Conservation (phyloP, 2,797 vertebrate species). For the Gymnothorax reevesii region DNA sequence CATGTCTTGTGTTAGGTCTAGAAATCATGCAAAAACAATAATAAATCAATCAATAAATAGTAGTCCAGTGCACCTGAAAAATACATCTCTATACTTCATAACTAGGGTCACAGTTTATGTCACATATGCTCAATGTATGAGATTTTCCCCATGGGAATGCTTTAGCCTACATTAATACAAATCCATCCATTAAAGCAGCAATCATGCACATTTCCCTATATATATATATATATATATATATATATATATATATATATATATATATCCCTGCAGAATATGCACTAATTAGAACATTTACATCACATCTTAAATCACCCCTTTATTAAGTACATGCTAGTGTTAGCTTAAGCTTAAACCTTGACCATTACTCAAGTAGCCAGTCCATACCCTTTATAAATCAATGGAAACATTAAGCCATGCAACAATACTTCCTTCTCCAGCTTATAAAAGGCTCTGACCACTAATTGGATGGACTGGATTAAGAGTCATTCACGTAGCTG, state of each 20-base stretch:
- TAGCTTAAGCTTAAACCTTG: background rate
- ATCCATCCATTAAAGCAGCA: background rate
- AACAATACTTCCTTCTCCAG: slow-evolving; percentile 1
- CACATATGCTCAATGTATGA: no score
- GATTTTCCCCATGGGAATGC: background rate
- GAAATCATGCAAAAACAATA: no score
- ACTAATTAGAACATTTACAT: background rate
- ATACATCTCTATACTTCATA: no score
- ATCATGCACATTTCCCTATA: background rate
- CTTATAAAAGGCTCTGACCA: background rate
- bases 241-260: background rate
- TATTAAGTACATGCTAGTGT: background rate
- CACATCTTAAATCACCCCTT: background rate
- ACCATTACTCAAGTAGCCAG: background rate
- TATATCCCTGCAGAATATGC: no score
- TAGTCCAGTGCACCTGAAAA: no score
- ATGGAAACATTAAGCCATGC: slow-evolving; percentile 9
- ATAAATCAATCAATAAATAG: no score
- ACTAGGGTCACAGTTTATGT: no score
- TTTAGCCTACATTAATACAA: background rate
- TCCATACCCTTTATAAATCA: background rate
- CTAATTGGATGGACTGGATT: slow-evolving; percentile 23
- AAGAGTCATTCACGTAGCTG: background rate
- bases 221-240: background rate
- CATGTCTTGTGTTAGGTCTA: background rate